Percentiles rank a stretch among this genome's conserved stretches.
These are phyloP conservation scores for Iselma pallidipennis DNA, from an alignment of 2,888 invertebrate species.

Conservation along the genomic window DNA sequence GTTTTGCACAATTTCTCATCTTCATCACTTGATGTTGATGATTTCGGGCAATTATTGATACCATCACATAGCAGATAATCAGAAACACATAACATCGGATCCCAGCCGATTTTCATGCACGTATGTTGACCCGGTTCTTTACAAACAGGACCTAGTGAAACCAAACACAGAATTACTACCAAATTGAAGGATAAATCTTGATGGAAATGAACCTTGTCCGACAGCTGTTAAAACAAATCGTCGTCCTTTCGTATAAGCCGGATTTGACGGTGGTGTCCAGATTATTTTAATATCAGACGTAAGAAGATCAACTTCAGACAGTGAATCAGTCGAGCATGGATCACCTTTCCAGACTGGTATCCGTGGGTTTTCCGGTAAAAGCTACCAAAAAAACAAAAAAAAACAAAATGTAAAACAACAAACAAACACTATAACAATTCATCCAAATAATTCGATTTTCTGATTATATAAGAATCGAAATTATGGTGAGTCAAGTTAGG, in stretches of 20 bases:
- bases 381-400: slow-evolving; percentile 33
- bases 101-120: slow-evolving; percentile 49
- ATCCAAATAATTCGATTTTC: too few species aligned
- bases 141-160: slow-evolving; percentile 36
- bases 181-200: neutral
- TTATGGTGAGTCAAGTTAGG: too few species aligned
- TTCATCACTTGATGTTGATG: slow-evolving; percentile 57
- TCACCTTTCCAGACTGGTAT: slow-evolving; percentile 46
- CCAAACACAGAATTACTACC: too few species aligned
- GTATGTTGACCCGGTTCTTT: slow-evolving; percentile 43
- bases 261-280: slow-evolving; percentile 43
- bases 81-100: slow-evolving; percentile 63
- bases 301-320: slow-evolving; percentile 43
- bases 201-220: slow-evolving; percentile 43
- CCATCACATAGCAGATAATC: slow-evolving; percentile 70
- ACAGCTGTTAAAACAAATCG: slow-evolving; percentile 46
- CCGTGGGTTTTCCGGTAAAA: slow-evolving; percentile 40
- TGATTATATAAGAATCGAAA: too few species aligned
- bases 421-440: too few species aligned
- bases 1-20: slow-evolving; percentile 46
- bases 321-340: slow-evolving; percentile 37
- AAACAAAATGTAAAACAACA: neutral
- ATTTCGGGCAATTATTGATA: slow-evolving; percentile 67
- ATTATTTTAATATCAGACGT: slow-evolving; percentile 41
- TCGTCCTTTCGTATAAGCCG: slow-evolving; percentile 30